Percentiles rank a stretch among this genome's conserved stretches.
phyloP scores from a whole-genome alignment of 1,140 invertebrate species.

The Cyclina sinensis region DNA sequence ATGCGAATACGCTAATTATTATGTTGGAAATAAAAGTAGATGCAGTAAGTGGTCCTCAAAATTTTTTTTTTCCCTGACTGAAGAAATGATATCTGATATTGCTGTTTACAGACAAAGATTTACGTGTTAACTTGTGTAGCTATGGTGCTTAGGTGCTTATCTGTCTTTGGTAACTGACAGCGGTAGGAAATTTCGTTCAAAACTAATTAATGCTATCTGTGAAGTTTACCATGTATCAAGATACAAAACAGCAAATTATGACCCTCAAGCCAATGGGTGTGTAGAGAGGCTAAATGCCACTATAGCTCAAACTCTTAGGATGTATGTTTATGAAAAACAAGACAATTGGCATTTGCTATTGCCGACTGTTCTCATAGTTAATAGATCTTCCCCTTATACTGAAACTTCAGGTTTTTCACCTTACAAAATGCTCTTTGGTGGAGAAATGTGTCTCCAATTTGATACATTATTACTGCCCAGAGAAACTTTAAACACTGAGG shows the following conservation, averaged over 20 bases:
- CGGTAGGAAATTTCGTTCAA: slow-evolving; percentile 69
- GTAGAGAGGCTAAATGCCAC: slow-evolving; percentile 62
- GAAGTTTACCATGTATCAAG: slow-evolving; percentile 71
- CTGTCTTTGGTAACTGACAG: slow-evolving; percentile 67
- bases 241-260: slow-evolving; percentile 68
- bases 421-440: slow-evolving; percentile 42
- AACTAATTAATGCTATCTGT: slow-evolving; percentile 71
- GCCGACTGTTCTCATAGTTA: slow-evolving; percentile 48
- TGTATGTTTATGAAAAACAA: slow-evolving; percentile 59
- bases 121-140: too few relatives aligned
- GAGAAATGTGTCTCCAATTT: slow-evolving; percentile 39
- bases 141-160: slow-evolving; percentile 67
- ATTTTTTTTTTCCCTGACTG: too few relatives aligned
- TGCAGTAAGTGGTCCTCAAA: too few relatives aligned
- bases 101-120: too few relatives aligned
- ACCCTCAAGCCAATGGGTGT: slow-evolving; percentile 71
- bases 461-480: slow-evolving; percentile 19
- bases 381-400: slow-evolving; percentile 27
- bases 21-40: too few relatives aligned
- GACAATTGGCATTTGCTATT: slow-evolving; percentile 44
- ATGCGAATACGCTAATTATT: too few relatives aligned
- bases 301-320: slow-evolving; percentile 41
- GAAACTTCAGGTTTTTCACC: slow-evolving; percentile 30
- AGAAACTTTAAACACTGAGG: background rate
- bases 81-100: too few relatives aligned